phyloP scores from a whole-genome alignment of 30 jellyfish, hydroid and myxozoan species.

The Pseudorhiza aurosa region DNA sequence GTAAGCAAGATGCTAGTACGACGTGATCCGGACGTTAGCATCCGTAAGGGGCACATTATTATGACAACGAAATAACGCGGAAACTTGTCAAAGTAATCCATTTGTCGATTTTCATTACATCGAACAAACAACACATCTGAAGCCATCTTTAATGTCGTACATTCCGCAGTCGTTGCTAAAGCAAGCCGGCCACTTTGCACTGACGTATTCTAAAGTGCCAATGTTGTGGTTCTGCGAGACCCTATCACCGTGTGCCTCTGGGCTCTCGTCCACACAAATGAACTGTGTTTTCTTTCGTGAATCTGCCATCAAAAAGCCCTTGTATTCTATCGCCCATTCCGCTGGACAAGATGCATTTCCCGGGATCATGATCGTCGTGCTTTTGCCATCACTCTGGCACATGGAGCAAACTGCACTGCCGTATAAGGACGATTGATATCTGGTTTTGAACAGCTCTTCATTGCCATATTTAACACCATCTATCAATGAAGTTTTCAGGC shows the following conservation, averaged over 20 bases:
- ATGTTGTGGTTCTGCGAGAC: constrained; percentile 2
- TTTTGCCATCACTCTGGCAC: constrained; percentile 45
- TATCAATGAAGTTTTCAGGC: constrained; percentile 39
- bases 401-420: constrained; percentile 59
- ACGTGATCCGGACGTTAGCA: too few species aligned
- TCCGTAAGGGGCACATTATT: too few species aligned
- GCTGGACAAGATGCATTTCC: constrained; percentile 52
- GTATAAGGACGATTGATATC: constrained; percentile 11
- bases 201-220: constrained; percentile 48
- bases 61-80: neutral
- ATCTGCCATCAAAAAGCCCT: constrained; percentile 60
- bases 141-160: neutral
- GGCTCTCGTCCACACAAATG: constrained; percentile 58
- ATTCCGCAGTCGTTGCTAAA: constrained; percentile 22
- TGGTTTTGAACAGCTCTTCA: constrained; percentile 35
- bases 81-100: neutral
- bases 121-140: constrained; percentile 63
- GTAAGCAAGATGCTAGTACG: too few species aligned
- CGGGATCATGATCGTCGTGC: constrained; percentile 51
- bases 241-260: constrained; percentile 53
- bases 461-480: constrained; percentile 58
- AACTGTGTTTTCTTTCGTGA: constrained; percentile 40
- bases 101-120: too few species aligned
- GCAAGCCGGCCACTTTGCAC: constrained; percentile 58
- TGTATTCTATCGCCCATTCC: constrained; percentile 47